Percentiles rank a stretch among this genome's conserved stretches.
These are phyloP conservation scores for Eristalis pertinax DNA, from an alignment of 2,888 invertebrate genomes.

Conservation along the genomic window DNA sequence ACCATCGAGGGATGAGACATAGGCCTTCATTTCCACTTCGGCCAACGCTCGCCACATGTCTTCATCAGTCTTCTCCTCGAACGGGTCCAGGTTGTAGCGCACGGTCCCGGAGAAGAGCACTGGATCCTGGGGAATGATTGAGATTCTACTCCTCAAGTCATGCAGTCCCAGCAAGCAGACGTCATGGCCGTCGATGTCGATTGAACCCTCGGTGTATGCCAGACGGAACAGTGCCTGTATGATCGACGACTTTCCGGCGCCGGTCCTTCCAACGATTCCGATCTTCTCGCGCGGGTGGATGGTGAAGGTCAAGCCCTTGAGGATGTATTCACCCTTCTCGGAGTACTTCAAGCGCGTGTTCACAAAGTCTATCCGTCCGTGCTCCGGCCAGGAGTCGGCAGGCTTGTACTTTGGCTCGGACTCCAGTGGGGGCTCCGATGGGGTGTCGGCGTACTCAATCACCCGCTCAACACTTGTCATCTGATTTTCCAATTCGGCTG, in stretches of 20 bases:
- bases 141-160: constrained; percentile 88
- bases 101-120: constrained; percentile 91
- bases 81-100: constrained; percentile 91
- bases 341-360: constrained; percentile 87
- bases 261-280: constrained; percentile 93
- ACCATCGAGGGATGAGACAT: constrained; percentile 83
- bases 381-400: constrained; percentile 86
- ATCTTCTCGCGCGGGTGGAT: constrained; percentile 84
- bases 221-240: constrained; percentile 92
- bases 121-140: constrained; percentile 95
- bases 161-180: constrained; percentile 86
- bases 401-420: constrained; percentile 79
- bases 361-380: constrained; percentile 86
- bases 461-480: constrained; percentile 93
- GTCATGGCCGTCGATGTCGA: constrained; percentile 88
- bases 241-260: constrained; percentile 93
- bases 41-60: constrained; percentile 88
- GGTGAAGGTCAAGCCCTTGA: constrained; percentile 87
- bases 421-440: constrained; percentile 84
- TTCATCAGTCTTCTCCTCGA: constrained; percentile 86
- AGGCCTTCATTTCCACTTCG: constrained; percentile 86
- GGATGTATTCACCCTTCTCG: constrained; percentile 86
- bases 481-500: constrained; percentile 90
- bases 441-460: constrained; percentile 89
- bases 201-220: constrained; percentile 87